phyloP scores from a whole-genome alignment of 2,797 vertebrate genomes.

The Silurus lanzhouensis region DNA sequence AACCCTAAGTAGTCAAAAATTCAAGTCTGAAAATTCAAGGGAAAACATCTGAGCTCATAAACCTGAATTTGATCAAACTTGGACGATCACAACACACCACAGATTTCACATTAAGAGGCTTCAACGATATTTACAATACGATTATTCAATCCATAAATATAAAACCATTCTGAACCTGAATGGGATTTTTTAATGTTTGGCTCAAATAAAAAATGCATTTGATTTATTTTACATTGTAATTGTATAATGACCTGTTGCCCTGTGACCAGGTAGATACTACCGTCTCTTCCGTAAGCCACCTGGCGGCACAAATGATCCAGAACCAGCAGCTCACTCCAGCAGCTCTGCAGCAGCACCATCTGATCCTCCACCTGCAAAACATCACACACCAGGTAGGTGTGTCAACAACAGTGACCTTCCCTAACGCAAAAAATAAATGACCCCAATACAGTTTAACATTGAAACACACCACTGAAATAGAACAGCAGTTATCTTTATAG shows the following conservation, averaged over 20 bases:
- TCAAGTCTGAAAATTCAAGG: neutral
- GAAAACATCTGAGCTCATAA: neutral
- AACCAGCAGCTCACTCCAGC: slow-evolving; percentile 82
- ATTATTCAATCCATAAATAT: neutral
- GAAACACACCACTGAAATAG: neutral
- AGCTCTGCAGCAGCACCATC: slow-evolving; percentile 82
- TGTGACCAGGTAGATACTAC: slow-evolving; percentile 79
- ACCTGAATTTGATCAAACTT: neutral
- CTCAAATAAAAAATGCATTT: neutral
- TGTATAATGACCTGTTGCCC: slow-evolving; percentile 75
- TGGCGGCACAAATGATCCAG: slow-evolving; percentile 82
- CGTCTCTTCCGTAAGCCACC: slow-evolving; percentile 76
- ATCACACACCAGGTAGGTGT: neutral
- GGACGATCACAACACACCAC: neutral
- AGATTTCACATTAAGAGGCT: too few species aligned
- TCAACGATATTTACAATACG: neutral
- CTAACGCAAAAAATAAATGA: neutral
- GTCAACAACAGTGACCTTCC: neutral
- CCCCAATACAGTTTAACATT: neutral
- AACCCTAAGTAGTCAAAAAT: neutral
- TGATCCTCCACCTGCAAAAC: slow-evolving; percentile 78
- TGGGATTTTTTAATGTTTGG: neutral
- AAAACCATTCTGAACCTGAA: neutral
- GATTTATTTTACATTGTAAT: neutral
- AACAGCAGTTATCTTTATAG: slow-evolving; percentile 1